Base-by-base conservation (phyloP, 2,797 vertebrate genomes). In the Poecile montanus region DNA sequence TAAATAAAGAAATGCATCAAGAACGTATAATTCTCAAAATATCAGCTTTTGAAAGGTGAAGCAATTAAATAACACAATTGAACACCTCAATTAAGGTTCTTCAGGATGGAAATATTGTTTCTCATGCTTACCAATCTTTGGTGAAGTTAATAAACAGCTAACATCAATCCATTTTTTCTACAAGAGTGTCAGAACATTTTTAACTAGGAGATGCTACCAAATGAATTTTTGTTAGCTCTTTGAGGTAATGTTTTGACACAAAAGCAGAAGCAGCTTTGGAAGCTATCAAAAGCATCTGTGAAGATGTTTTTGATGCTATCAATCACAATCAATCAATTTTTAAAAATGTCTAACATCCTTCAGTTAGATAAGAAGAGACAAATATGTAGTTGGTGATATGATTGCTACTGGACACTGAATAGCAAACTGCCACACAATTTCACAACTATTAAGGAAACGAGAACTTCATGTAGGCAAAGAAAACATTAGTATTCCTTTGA, bases 401-500 rank as follows among this genome's bases (percentile, higher is more conserved):
- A 79, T 77, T 50, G 20, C 34, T 75, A 17, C n/a, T 54, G 50
- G 45, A 67, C 32, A 57, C 21, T 57, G 23, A 70, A 44, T 8
- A 75, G 16, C 16, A 56, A 71, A 67, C 32, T 83, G 32, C 29
- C 22, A 48, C 7, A 12, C 4, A 58, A 18, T n/a, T 63, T 89
- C 67, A 67, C 42, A 54, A 60, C 36, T 25, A 27, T 61, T 72
- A 68, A 53, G 38, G 32, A 92, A 92, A 38, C 3, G 8, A 34
- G 19, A 78, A 60, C 38, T 51, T 82, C 27, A 38, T 56, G 54
- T 88, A 70, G 40, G 23, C 17, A 67, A 95, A 67, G 34, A 87
- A 56, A 72, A 53, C 5, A 82, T 94, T 68, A 91, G 21, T 51
- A 95, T 94, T 91, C 91, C 27, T 77, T 36, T 61, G 42, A 47